These are phyloP conservation scores for Drosophila equinoxialis DNA, from an alignment of 1,140 invertebrate genomes.

Conservation along the genomic window DNA sequence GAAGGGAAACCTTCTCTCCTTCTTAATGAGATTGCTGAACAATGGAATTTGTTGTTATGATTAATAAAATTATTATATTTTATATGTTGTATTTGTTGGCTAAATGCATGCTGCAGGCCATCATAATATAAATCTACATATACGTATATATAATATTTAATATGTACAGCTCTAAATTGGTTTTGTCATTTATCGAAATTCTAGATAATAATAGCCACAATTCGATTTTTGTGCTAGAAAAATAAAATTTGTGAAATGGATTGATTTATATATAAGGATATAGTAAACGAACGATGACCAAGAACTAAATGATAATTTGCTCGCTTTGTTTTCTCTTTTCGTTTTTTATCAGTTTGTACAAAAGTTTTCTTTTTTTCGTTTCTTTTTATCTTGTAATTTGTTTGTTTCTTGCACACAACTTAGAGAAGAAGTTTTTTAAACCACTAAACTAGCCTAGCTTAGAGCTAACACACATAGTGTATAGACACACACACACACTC, in stretches of 20 bases:
- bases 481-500: conserved; percentile 29
- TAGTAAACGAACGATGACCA: conserved; percentile 32
- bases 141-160: conserved; percentile 48
- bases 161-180: conserved; percentile 67
- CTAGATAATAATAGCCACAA: conserved; percentile 23
- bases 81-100: conserved; percentile 41
- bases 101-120: conserved; percentile 68
- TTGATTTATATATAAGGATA: conserved; percentile 6
- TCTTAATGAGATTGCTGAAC: background rate
- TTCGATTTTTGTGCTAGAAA: conserved; percentile 4
- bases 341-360: conserved; percentile 28
- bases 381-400: conserved; percentile 29
- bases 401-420: conserved; percentile 19
- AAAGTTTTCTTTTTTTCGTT: conserved; percentile 46
- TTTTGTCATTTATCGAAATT: conserved; percentile 55
- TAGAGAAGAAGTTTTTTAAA: conserved; percentile 32
- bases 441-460: conserved; percentile 50
- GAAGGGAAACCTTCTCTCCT: conserved; percentile 24
- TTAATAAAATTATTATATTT: conserved; percentile 3
- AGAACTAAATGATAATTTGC: conserved; percentile 31
- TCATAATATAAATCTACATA: conserved; percentile 56
- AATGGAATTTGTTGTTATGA: conserved; percentile 3
- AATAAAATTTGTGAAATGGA: conserved; percentile 3
- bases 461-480: conserved; percentile 50
- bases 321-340: conserved; percentile 35